A percentile compares a stretch with the other conserved stretches of the same genome.
Conservation (phyloP, 2,797 vertebrate species). For the Nannoperca australis region DNA sequence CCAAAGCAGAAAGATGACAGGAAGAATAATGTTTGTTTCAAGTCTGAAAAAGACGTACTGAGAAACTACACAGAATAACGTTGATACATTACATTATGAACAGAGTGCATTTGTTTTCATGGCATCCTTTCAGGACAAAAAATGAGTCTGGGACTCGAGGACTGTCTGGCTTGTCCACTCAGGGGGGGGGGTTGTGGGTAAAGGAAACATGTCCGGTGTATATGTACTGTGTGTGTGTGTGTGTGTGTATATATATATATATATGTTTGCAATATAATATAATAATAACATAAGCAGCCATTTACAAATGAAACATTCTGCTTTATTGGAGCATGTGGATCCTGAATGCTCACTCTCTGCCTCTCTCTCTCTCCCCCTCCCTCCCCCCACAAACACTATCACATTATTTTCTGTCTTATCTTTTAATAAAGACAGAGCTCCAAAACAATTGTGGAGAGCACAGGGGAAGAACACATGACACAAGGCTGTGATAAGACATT, state of each 20-base stretch:
- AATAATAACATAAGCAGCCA: too few species aligned
- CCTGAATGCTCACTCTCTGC: neutral
- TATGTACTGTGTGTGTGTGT: too few species aligned
- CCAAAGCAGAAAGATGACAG: neutral
- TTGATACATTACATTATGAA: neutral
- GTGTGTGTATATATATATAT: too few species aligned
- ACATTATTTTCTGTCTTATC: conserved; percentile 2
- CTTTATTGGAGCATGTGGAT: neutral
- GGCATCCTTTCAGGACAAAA: neutral
- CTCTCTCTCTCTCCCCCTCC: too few species aligned
- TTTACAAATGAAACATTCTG: neutral
- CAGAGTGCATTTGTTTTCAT: conserved; percentile 10
- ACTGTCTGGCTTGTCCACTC: neutral
- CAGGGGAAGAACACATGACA: neutral
- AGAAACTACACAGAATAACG: neutral
- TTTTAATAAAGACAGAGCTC: conserved; percentile 1
- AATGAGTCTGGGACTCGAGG: neutral
- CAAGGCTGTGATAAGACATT: neutral
- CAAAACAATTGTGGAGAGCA: neutral
- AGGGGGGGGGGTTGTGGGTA: neutral
- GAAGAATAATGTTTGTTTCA: neutral
- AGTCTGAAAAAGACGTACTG: neutral
- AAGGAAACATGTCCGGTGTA: neutral
- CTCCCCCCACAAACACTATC: neutral
- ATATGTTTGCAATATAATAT: too few species aligned